Base-by-base conservation (phyloP, 2,888 invertebrate species). In the Sthenelais limicola region DNA sequence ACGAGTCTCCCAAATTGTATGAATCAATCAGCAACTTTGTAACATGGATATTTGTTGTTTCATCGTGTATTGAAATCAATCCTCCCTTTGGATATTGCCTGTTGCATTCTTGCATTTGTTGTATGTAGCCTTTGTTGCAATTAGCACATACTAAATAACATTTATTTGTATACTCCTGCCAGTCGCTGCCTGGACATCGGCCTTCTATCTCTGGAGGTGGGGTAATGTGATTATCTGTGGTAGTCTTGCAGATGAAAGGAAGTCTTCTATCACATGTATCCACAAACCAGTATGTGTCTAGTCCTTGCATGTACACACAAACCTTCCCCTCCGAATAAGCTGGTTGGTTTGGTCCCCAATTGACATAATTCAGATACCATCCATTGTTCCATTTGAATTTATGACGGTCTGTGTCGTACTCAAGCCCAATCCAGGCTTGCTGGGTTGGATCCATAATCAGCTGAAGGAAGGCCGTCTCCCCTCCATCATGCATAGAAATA, bases 311-410 rank as follows among this genome's bases (percentile, higher is more conserved):
- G 28, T 48, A 48, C 1, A 73, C 70, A 43, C 73, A 73, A 1
- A 69, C 73, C 5, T 66, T 70, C 15, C 62, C 70, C 9, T 48
- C 58, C 21, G 15, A 32, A 18, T 35, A 9, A 15, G 21, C 24
- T n/a, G 73, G 73, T 38, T 73, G 70, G n/a, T 47, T 52, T 24
- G 5, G 26, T 3, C 38, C 66, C 73, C 73, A 73, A n/a, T 62
- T 58, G 15, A 66, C 66, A 24, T 51, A 73, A 32, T 24, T 24
- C 33, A 70, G 70, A n/a, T 70, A 69, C 73, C 70, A 70, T 21
- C 48, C 68, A 32, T 62, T 69, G 7, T 33, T 35, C 73, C 73
- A 73, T n/a, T 52, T 49, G 73, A 70, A 73, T 32, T 62, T 52
- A 9, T 30, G 21, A 12, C 9, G 28, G 12, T 62, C 62, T 35